Evolutionary conservation across 2,113 vertebrate species (phyloP).

Genomic region (Marcusenius ussheri): DNA sequence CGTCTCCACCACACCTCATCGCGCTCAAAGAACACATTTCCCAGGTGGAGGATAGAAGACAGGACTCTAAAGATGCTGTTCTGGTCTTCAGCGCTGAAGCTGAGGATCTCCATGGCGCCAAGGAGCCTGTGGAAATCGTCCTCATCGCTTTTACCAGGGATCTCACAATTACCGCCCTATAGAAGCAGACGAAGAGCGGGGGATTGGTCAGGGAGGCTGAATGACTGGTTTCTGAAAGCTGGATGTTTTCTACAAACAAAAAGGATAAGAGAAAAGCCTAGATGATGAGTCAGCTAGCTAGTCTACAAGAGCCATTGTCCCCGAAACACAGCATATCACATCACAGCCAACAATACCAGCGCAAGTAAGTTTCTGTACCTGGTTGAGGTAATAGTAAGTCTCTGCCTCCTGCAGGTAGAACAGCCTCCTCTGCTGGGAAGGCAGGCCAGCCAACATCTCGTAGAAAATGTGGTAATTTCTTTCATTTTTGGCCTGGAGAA

Average conservation of each 20-base stretch:
- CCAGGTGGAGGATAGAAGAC: slow-evolving; percentile 90
- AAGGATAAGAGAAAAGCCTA: background rate
- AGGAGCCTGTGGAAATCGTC: slow-evolving; percentile 84
- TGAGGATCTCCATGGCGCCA: slow-evolving; percentile 85
- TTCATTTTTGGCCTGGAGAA: slow-evolving; percentile 82
- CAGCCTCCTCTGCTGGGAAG: slow-evolving; percentile 65
- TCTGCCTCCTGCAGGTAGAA: slow-evolving; percentile 90
- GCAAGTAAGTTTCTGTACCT: slow-evolving; percentile 49
- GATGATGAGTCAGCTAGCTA: background rate
- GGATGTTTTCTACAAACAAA: background rate
- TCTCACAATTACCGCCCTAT: slow-evolving; percentile 91
- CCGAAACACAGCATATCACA: background rate
- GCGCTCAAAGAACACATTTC: slow-evolving; percentile 89
- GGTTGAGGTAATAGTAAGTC: slow-evolving; percentile 94
- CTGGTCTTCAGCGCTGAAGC: slow-evolving; percentile 82
- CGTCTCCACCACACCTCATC: slow-evolving; percentile 58
- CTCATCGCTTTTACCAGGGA: slow-evolving; percentile 73
- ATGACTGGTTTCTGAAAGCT: background rate
- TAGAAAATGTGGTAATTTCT: slow-evolving; percentile 98
- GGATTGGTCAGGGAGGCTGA: background rate
- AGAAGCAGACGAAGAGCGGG: background rate
- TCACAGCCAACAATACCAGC: background rate
- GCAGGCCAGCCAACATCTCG: slow-evolving; percentile 88
- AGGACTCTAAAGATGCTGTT: slow-evolving; percentile 85
- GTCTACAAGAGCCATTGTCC: background rate